Evolutionary conservation across 2,113 vertebrate genomes (phyloP), one percentile per base, ranked within the genome.

Genomic region (Sapajus apella): DNA sequence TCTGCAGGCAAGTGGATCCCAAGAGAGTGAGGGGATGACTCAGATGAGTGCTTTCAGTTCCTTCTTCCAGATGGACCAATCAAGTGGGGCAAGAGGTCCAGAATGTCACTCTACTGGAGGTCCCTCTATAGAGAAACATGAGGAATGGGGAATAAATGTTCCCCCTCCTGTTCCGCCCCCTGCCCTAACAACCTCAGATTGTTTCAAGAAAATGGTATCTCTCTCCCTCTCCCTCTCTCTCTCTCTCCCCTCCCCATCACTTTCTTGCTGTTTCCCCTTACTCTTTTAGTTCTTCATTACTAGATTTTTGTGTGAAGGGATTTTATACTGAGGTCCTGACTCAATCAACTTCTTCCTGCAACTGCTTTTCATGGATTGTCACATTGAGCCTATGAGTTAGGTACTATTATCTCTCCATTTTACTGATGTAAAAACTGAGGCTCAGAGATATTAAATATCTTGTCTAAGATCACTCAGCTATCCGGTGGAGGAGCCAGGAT

Each of bases 181-280:
- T 11, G 16, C 0, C 21, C 9, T n/a, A 72, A 27, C 18, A 43
- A 27, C 35, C 35, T 14, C 30, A 70, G 37, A 14, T 8, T 55
- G 45, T 70, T 37, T 68, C 30, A 87, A 83, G 70, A 92, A 94
- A 79, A 45, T 88, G 45, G 32, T 0, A 6, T 43, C 43, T 43
- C 25, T 47, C 21, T 27, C 20, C 6, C 2, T 55, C 30, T 56
- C n/a, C 40, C 23, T 43, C 16, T 40, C 25, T 32, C 37, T 21
- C 64, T 50, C 11, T 50, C 47, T 56, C 17, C 52, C 25, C 23
- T 25, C 56, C 27, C 58, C 5, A 25, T 61, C 4, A 1, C 16
- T 35, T 17, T 56, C 1, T 32, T 1, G 32, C 14, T n/a, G 32
- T 37, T 45, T 0, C 14, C 12, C 14, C 12, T 45, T 5, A 30